Base-by-base conservation (phyloP, 2,797 vertebrate genomes). In the Spheniscus humboldti region DNA sequence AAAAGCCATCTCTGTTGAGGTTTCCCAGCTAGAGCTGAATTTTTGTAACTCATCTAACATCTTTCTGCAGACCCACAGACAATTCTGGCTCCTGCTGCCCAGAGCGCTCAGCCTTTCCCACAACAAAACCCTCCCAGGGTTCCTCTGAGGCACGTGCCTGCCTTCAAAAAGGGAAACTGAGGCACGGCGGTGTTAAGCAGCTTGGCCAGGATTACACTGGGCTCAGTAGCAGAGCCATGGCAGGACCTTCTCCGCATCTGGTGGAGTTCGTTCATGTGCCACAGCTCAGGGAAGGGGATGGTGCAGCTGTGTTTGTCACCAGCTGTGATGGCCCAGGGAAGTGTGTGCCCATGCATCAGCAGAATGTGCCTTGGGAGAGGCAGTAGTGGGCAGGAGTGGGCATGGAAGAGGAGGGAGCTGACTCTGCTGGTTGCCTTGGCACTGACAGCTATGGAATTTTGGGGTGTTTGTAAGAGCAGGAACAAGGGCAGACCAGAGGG, bases 111-210 rank as follows among this genome's bases (percentile, higher is more conserved):
- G n/a, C 35, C 30, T 91, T 37, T 50, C 55, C 50, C 31, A 12
- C 19, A 41, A 5, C 52, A 68, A 78, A 88, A 60, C 22, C 18
- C 11, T 55, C 15, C 20, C 35, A 62, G 47, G 27, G 6, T 28
- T 27, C 12, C 48, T 27, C 33, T 56, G 52, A 82, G 33, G 28
- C 6, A 55, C 0, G 1, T 63, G 16, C 13, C 33, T 0, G 0
- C 78, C 82, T 56, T 39, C 75, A 72, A 72, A 45, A 56, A 53
- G 45, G 87, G 94, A 91, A 94, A 81, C 53, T 45, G 75, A 95
- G 78, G 75, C 95, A 88, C 3, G 0, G 33, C 0, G 0, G 16
- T 16, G 47, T 56, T 37, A 9, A 31, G 24, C 3, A 11, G 23
- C 30, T 77, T 41, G 47, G 20, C 39, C 39, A 45, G 60, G 30